These are phyloP conservation scores for Alcedo quadribrachys DNA, from an alignment of 2,797 vertebrate species.

Conservation along the genomic window DNA sequence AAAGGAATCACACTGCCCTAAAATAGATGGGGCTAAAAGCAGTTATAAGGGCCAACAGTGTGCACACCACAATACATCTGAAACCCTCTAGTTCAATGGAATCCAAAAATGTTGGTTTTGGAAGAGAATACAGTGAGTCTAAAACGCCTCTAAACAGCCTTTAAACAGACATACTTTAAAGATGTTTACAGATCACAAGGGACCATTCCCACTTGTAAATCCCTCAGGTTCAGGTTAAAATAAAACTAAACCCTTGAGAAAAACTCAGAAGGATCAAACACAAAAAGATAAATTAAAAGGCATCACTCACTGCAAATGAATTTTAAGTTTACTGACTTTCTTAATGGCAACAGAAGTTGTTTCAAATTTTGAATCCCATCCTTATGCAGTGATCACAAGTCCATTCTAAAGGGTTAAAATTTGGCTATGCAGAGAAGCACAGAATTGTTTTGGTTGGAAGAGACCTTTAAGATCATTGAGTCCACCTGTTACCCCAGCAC, in stretches of 20 bases:
- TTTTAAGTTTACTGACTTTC: not conserved
- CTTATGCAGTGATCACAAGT: not conserved
- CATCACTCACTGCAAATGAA: not conserved
- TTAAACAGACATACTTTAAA: not conserved
- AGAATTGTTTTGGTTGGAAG: not conserved
- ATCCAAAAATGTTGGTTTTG: not conserved
- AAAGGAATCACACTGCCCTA: not conserved
- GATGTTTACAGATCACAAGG: not conserved
- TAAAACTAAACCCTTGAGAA: not conserved
- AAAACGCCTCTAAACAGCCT: not conserved
- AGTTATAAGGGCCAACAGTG: not conserved
- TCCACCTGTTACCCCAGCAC: not conserved
- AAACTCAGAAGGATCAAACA: not conserved
- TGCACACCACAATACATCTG: not conserved
- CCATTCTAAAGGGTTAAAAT: not conserved
- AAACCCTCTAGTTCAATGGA: not conserved
- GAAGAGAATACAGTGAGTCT: not conserved
- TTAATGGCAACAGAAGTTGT: not conserved
- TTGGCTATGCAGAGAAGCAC: not conserved
- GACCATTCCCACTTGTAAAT: not conserved
- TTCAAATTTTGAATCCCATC: not conserved
- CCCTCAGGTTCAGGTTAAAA: not conserved
- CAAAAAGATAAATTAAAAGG: not conserved
- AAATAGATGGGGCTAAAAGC: not conserved
- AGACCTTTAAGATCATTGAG: not conserved